Percentiles rank a stretch among this genome's conserved stretches.
Evolutionary conservation across 2,888 invertebrate genomes (phyloP).

Genomic region (Sesamia inferens): DNA sequence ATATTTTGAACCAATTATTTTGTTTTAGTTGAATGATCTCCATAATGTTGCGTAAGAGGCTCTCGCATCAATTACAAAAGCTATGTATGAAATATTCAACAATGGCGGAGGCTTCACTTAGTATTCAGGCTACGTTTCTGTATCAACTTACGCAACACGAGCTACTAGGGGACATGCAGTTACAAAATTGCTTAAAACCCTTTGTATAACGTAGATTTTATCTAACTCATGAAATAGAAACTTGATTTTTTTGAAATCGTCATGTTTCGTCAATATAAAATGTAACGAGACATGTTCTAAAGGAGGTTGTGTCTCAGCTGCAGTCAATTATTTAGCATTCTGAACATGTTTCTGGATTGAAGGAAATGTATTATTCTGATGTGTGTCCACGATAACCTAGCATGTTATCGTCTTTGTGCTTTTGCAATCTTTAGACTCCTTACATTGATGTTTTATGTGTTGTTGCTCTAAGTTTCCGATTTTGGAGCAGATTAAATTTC

Average conservation of each 20-base stretch:
- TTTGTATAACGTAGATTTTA: constrained; percentile 60
- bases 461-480: constrained; percentile 29
- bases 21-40: constrained; percentile 45
- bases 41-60: constrained; percentile 50
- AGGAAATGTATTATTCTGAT: constrained; percentile 50
- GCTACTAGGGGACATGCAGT: constrained; percentile 69
- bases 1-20: constrained; percentile 49
- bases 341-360: constrained; percentile 52
- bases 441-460: constrained; percentile 43
- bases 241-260: constrained; percentile 53
- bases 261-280: constrained; percentile 55
- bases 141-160: constrained; percentile 77
- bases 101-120: constrained; percentile 73
- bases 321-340: constrained; percentile 50
- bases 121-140: constrained; percentile 82
- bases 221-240: constrained; percentile 64
- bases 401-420: constrained; percentile 46
- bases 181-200: constrained; percentile 60
- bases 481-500: constrained; percentile 21
- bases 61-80: constrained; percentile 69
- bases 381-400: constrained; percentile 48
- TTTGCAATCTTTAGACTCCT: constrained; percentile 48
- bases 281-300: constrained; percentile 51
- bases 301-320: constrained; percentile 38
- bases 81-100: constrained; percentile 80